Base-by-base conservation (phyloP, 2,113 vertebrate genomes). In the Electrona antarctica region DNA sequence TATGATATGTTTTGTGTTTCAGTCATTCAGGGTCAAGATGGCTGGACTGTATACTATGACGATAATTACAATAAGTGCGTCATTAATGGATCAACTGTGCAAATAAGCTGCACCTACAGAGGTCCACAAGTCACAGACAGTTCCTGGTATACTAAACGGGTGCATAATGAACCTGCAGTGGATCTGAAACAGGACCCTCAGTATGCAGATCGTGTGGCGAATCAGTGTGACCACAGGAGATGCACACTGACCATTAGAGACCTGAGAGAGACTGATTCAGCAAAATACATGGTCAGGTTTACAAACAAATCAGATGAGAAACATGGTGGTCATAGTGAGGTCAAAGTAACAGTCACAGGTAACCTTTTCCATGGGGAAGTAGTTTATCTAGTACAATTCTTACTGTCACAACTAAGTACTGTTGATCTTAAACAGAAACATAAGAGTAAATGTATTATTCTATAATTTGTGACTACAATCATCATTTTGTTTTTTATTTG, bases 161-260 rank as follows among this genome's bases (percentile, higher is more conserved):
- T n/a, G 58, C 4, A 3, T 12, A 1, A 3, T 60, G 7, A 41
- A 10, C 58, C 58, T 46, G 13, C n/a, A n/a, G n/a, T n/a, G 13
- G 13, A 61, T 61, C 50, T 15, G 2, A n/a, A 29, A 29, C 10
- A 11, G 9, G 48, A 54, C 11, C 7, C 11, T 13, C 7, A 12
- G 48, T 69, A 58, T n/a, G n/a, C 5, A n/a, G 67, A 3, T 59
- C 67, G 56, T 69, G 67, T 69, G 9, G 46, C 33, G 48, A 11
- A 60, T 7, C 12, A 0, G 7, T n/a, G 58, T 7, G n/a, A 49
- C 3, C 21, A 21, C 1, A 46, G 29, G 11, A 28, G 15, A 3
- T 65, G 62, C 46, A 65, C 41, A 12, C 45, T 73, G 41, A 56
- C 0, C 11, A 65, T 63, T 14, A 58, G 7, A 59, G 12, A 63